Evolutionary conservation across 2,888 invertebrate species (phyloP), one percentile per base, ranked within the genome.

Genomic region (Lysandra coridon): DNA sequence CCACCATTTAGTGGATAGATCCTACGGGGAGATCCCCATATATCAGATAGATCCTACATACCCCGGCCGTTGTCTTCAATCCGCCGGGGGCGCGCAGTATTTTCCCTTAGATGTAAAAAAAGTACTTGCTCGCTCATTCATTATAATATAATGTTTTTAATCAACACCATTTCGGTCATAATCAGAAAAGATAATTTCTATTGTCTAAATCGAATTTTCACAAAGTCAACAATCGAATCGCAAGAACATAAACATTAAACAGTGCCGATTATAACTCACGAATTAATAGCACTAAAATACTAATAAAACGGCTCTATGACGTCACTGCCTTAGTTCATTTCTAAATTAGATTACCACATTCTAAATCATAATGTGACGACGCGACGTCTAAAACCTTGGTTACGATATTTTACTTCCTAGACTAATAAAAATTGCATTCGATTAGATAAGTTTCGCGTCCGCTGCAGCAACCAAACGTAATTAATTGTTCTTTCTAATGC

Each of bases 281-380:
- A 14, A 33, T 69, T 33, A 69, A 69, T 33, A 17, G 14, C 33
- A 69, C 69, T 69, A 69, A 69, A 37, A 69, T 69, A 69, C 69
- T 69, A 69, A 69, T 69, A 69, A 69, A 69, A 69, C 33, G 33
- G 1, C 37, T 69, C 12, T 33, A 17, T 69, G 69, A 69, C 69
- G 69, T 69, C 69, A 69, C 33, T 17, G 33, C 69, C 69, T 69
- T 33, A 33, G 69, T 69, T 69, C 64, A 64, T 64, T 64, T 64
- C 69, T 69, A 69, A 69, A 69, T 69, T 69, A 69, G 69, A 69
- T 69, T 69, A 69, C 33, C 69, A 69, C 33, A 69, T 69, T 69
- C 69, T 69, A 37, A 33, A 69, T 69, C 69, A 33, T 69, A 69
- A 69, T 69, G 69, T 69, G 37, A 37, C 17, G 69, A 37, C 33